Evolutionary conservation across 2,888 invertebrate species (phyloP).

Genomic region (Heterodera filipjevi): DNA sequence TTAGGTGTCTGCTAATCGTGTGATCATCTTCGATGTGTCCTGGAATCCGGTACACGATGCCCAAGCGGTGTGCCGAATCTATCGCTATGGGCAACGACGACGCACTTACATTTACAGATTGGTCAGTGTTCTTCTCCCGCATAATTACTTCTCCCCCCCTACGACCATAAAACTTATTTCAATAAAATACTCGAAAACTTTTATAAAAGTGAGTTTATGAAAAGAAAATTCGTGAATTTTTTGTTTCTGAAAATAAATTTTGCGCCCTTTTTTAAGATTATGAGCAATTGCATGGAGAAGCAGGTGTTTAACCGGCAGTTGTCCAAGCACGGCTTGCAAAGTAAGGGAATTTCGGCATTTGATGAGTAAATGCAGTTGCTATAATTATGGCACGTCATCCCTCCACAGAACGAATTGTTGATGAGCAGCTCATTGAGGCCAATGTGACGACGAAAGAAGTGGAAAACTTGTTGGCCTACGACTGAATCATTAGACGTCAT

Average conservation of each 20-base stretch:
- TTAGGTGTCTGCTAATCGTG: constrained; percentile 81
- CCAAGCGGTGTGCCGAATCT: constrained; percentile 74
- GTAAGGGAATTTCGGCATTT: constrained; percentile 41
- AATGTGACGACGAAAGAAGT: constrained; percentile 69
- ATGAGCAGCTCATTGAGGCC: constrained; percentile 95
- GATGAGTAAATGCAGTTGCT: no score
- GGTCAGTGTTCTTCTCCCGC: no score
- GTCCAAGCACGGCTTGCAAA: constrained; percentile 94
- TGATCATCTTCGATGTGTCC: constrained; percentile 94
- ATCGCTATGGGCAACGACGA: constrained; percentile 84
- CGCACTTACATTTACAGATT: constrained; percentile 84
- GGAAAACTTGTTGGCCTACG: constrained; percentile 72
- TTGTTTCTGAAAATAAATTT: no score
- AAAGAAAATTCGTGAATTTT: no score
- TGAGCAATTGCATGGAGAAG: constrained; percentile 94
- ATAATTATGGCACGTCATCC: neutral
- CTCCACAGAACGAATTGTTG: constrained; percentile 83
- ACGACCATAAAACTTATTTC: no score
- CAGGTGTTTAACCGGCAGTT: constrained; percentile 98
- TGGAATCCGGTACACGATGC: constrained; percentile 94
- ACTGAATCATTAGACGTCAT: constrained; percentile 53
- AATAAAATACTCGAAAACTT: no score
- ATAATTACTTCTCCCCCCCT: no score
- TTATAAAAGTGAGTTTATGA: no score
- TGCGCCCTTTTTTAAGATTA: constrained; percentile 82